Evolutionary conservation across 2,888 invertebrate species (phyloP).

Genomic region (Chaitophorus viminalis): DNA sequence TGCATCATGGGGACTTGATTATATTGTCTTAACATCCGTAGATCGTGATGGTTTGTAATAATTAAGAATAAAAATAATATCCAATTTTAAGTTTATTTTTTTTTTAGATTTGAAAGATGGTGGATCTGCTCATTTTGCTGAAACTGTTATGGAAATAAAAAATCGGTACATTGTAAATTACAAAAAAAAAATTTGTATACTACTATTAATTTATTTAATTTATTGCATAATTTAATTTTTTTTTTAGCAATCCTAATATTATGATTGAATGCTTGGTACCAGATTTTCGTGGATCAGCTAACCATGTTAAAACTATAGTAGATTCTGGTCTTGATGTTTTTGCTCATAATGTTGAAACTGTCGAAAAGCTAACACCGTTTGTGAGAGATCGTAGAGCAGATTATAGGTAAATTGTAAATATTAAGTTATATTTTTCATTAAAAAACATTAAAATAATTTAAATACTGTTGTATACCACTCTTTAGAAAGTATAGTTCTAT

Average conservation of each 20-base stretch:
- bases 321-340: constrained; percentile 91
- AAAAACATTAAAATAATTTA: too few relatives aligned
- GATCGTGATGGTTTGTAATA: constrained; percentile 87
- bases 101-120: constrained; percentile 88
- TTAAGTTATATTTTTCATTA: too few relatives aligned
- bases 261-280: constrained; percentile 97
- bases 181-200: background rate
- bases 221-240: background rate
- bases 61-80: background rate
- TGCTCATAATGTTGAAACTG: constrained; percentile 99
- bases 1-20: constrained; percentile 93
- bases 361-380: constrained; percentile 86
- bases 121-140: constrained; percentile 92
- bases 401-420: constrained; percentile 71
- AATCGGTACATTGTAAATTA: constrained; percentile 69
- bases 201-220: background rate
- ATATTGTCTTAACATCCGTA: constrained; percentile 97
- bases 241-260: constrained; percentile 77
- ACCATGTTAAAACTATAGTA: constrained; percentile 80
- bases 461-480: too few relatives aligned
- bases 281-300: constrained; percentile 88
- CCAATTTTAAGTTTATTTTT: constrained; percentile 53
- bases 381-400: constrained; percentile 94
- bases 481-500: too few relatives aligned
- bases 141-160: constrained; percentile 90